A percentile compares a stretch with the other conserved stretches of the same genome.
Evolutionary conservation across 92 coral and sea anemone species (phyloP).

Genomic region (Actinostola sp.): DNA sequence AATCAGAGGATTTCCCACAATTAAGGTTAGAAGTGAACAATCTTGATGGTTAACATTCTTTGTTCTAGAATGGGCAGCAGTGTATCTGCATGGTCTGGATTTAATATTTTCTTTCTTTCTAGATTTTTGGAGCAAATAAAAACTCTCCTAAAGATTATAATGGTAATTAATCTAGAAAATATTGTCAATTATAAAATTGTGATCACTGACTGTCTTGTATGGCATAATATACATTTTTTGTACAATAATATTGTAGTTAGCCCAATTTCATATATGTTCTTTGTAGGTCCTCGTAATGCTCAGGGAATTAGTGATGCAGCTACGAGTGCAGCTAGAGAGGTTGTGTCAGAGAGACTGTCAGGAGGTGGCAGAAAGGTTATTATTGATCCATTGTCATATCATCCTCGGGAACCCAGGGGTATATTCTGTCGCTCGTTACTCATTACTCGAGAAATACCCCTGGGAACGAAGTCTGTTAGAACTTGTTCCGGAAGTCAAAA

Average conservation of each 20-base stretch:
- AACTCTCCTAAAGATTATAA: conserved; percentile 89
- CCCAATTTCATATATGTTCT: neutral
- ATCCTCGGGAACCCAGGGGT: no score
- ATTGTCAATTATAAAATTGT: neutral
- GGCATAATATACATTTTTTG: neutral
- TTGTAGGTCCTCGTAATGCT: conserved; percentile 88
- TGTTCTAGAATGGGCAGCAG: no score
- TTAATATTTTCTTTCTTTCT: conserved; percentile 4
- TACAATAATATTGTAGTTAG: neutral
- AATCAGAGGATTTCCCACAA: conserved; percentile 95
- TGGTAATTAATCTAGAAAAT: conserved; percentile 53
- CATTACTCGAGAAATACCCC: no score
- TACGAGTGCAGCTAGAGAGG: conserved; percentile 69
- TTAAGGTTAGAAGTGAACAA: conserved; percentile 67
- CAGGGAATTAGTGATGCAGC: conserved; percentile 84
- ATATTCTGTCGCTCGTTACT: no score
- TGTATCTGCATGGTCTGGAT: no score
- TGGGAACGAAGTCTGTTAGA: neutral
- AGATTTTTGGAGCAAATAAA: conserved; percentile 97
- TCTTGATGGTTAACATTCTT: no score
- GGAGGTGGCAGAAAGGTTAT: conserved; percentile 69
- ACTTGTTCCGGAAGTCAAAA: no score
- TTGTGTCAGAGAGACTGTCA: conserved; percentile 77
- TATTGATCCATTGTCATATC: neutral
- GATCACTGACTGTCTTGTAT: neutral